Conservation (phyloP, 2,797 vertebrate species). For the Tapera naevia region DNA sequence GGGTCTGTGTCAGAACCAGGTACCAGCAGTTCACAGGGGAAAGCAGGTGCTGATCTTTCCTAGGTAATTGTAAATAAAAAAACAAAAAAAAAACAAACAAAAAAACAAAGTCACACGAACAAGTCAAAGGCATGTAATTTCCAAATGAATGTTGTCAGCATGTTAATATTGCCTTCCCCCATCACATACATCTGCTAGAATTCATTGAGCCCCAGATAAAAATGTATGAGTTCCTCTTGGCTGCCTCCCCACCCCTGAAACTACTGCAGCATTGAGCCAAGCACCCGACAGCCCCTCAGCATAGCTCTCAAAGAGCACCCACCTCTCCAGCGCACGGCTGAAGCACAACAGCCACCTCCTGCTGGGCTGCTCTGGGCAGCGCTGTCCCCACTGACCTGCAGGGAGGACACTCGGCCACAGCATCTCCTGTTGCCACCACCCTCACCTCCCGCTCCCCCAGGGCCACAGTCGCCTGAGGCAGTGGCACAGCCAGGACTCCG, state of each 20-base stretch:
- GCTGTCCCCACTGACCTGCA: accelerated
- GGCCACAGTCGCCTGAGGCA: accelerated
- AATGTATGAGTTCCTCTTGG: neutral
- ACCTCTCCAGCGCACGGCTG: accelerated
- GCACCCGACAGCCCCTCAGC: no score
- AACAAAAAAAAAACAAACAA: neutral
- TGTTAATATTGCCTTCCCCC: accelerated
- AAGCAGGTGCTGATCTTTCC: slow-evolving; percentile 96
- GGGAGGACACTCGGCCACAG: accelerated
- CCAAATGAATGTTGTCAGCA: neutral
- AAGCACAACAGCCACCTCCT: neutral
- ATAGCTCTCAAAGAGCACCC: neutral
- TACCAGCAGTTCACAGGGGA: slow-evolving; percentile 99
- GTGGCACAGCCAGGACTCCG: neutral
- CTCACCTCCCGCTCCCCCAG: no score
- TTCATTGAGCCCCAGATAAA: accelerated
- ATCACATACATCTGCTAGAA: accelerated
- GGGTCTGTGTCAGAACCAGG: slow-evolving; percentile 94
- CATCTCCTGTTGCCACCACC: neutral
- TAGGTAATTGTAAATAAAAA: slow-evolving; percentile 36
- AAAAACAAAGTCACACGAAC: neutral
- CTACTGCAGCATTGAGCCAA: neutral
- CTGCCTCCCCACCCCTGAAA: neutral
- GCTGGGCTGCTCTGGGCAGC: neutral
- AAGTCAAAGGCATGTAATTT: accelerated